Evolutionary conservation across 2,113 vertebrate genomes (phyloP).

Genomic region (Tragelaphus strepsiceros): DNA sequence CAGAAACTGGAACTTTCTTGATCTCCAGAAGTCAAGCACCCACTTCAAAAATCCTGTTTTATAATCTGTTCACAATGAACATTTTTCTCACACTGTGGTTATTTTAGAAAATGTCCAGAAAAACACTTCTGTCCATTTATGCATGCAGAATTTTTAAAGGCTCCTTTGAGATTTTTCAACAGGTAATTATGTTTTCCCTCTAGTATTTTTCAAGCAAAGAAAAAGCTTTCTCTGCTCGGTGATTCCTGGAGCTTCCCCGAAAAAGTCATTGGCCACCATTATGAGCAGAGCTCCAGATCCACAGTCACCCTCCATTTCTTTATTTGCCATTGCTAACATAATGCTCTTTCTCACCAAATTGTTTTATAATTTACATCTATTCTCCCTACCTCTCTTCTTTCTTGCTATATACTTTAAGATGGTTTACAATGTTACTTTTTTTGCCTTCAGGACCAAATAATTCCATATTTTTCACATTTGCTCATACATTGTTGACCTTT

Average conservation of each 20-base stretch:
- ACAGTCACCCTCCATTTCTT: not conserved
- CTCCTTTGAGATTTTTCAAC: constrained; percentile 22
- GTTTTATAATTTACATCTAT: not conserved
- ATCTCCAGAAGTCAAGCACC: not conserved
- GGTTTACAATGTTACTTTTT: not conserved
- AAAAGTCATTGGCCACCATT: not conserved
- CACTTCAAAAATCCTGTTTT: not conserved
- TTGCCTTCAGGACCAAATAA: not conserved
- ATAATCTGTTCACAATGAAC: not conserved
- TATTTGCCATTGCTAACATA: not conserved
- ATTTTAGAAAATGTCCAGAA: constrained; percentile 40
- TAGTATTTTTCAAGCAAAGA: constrained; percentile 14
- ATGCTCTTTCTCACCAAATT: not conserved
- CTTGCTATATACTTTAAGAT: not conserved
- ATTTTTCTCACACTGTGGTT: constrained; percentile 24
- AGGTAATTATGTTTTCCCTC: not conserved
- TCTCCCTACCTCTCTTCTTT: not conserved
- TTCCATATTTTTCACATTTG: not conserved
- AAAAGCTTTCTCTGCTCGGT: not conserved
- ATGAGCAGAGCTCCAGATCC: not conserved
- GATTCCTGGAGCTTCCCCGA: not conserved
- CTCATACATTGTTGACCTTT: not conserved
- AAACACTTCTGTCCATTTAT: not conserved
- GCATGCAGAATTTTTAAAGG: not conserved
- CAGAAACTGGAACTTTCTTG: constrained; percentile 31